Evolutionary conservation across 2,888 invertebrate genomes (phyloP), one percentile per base, ranked within the genome.

Genomic region (Drosophila meridionalis): DNA sequence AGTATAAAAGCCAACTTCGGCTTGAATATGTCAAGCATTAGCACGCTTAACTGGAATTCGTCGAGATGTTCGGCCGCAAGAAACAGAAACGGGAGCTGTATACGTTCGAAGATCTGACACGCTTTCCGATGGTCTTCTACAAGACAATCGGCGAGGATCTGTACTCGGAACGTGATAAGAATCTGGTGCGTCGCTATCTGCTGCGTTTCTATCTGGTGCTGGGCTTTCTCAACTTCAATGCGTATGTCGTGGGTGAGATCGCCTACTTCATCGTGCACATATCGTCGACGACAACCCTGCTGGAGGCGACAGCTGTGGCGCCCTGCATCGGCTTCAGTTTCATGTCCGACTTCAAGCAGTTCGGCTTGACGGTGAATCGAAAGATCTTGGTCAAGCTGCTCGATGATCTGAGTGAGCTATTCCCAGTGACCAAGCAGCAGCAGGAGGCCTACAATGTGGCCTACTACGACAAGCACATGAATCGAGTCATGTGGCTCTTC

Each of bases 261-360:
- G 78, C 89, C 0, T 90, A 89, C 50, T 87, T 92, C 2, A 65
- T 86, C 14, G 70, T 74, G 11, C 83, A 91, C n/a, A 71, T 90
- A 2, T 76, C 81, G 6, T 82, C 83, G 68, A 89, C 88, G 9
- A 72, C 86, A 0, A 91, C 85, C 0, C 67, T 92, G 5, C 63
- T 92, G 68, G 92, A 92, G 73, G 91, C 88, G 4, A 92, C 92
- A 0, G 90, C 89, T 2, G 80, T 91, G 42, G 90, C 88, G 1
- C 90, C 91, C 4, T 91, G 90, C 58, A 87, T 91, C 43, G 91
- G 90, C 34, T 82, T 87, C 50, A 84, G 89, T 45, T 81, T 90
- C 32, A 83, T 91, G 85, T 75, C 89, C 34, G 78, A 90, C 42
- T 82, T 88, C 48, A 91, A 91, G 79, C 89, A 91, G 36, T 59